These are phyloP conservation scores for Alligator mississippiensis DNA, from an alignment of 2,113 vertebrate genomes.

Conservation along the genomic window DNA sequence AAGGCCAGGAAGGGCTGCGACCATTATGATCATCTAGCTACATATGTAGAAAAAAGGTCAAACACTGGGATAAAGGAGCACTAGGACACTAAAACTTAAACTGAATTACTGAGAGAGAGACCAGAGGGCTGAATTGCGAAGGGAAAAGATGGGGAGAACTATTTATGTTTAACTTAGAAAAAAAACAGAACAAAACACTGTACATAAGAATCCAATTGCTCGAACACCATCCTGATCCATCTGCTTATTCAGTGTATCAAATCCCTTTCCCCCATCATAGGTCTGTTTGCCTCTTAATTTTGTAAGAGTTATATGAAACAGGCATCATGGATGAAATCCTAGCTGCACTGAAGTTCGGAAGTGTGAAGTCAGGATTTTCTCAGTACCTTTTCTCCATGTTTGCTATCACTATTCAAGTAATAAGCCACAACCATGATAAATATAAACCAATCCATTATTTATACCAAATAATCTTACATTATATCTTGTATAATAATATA, in stretches of 20 bases:
- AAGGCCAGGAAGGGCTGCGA: neutral
- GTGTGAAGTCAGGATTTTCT: neutral
- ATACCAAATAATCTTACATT: neutral
- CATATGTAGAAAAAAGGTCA: neutral
- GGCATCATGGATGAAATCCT: neutral
- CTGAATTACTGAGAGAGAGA: neutral
- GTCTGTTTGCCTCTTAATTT: neutral
- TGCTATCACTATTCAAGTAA: neutral
- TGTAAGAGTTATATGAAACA: neutral
- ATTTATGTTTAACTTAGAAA: neutral
- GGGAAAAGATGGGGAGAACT: neutral
- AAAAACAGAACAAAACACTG: neutral
- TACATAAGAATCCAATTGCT: neutral
- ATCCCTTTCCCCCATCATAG: neutral
- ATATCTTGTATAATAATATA: no score
- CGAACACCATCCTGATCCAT: neutral
- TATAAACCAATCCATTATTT: neutral
- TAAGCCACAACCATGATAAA: neutral
- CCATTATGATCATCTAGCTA: neutral
- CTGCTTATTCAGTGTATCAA: neutral
- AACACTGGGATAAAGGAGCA: neutral
- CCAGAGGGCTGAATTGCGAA: neutral
- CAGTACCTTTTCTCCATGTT: no score
- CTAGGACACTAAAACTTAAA: neutral
- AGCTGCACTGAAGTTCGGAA: neutral